A percentile compares a stretch with the other conserved stretches of the same genome.
Conservation (phyloP, 2,113 vertebrate genomes). For the Zosterops lateralis region DNA sequence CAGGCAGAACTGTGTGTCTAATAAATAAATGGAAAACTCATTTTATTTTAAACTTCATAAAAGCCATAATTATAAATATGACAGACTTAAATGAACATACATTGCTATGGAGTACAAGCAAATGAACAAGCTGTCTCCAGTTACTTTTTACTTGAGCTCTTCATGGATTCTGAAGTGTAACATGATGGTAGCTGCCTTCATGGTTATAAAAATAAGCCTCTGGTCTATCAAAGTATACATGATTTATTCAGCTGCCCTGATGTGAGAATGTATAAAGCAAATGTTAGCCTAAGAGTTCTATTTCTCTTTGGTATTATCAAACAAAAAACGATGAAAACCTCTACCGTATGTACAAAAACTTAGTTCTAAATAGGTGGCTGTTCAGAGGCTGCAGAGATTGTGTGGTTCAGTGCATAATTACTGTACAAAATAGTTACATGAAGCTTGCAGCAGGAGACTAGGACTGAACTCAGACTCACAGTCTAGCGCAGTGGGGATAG, state of each 20-base stretch:
- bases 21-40: constrained; percentile 18
- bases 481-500: background rate
- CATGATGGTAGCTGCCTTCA: background rate
- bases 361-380: background rate
- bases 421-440: background rate
- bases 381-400: background rate
- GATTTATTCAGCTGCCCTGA: background rate
- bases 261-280: background rate
- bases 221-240: background rate
- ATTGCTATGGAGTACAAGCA: background rate
- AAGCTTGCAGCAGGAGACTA: background rate
- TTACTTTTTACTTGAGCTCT: background rate
- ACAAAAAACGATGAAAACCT: background rate
- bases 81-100: background rate
- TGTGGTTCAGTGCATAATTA: background rate
- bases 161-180: background rate
- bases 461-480: background rate
- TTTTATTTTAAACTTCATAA: constrained; percentile 49
- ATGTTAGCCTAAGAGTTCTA: background rate
- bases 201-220: constrained; percentile 60
- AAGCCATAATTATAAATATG: background rate
- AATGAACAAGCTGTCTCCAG: background rate
- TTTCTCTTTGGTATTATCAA: constrained; percentile 48
- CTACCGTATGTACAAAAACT: background rate
- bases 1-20: background rate